phyloP scores from a whole-genome alignment of 92 coral and sea anemone genomes.

The Micromussa lordhowensis region DNA sequence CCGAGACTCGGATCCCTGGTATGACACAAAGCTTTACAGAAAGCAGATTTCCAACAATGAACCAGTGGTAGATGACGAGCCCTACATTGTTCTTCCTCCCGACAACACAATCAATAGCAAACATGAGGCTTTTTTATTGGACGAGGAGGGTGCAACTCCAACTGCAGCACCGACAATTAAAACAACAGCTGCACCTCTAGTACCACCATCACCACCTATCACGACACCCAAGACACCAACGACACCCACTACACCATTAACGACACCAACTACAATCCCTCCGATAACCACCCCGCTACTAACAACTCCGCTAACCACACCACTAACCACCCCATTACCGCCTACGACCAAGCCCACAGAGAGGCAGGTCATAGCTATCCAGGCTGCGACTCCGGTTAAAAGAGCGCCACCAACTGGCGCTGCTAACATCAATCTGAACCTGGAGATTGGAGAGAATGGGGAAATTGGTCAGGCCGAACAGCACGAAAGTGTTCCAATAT shows the following conservation, averaged over 20 bases:
- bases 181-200: constrained; percentile 1
- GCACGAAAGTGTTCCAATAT: constrained; percentile 23
- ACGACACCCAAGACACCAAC: constrained; percentile 22
- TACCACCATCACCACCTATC: constrained; percentile 19
- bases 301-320: constrained; percentile 4
- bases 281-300: constrained; percentile 28
- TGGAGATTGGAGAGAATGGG: constrained; percentile 28
- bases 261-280: neutral
- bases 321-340: constrained; percentile 17
- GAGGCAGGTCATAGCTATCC: constrained; percentile 26
- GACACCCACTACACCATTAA: constrained; percentile 18
- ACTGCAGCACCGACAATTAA: constrained; percentile 1
- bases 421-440: constrained; percentile 45
- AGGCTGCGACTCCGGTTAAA: constrained; percentile 28
- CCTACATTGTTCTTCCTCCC: constrained; percentile 68
- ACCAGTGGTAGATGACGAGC: constrained; percentile 48
- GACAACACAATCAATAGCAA: constrained; percentile 53
- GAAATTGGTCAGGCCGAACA: constrained; percentile 26
- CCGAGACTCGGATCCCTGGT: neutral
- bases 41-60: constrained; percentile 48
- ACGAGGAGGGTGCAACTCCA: constrained; percentile 21
- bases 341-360: constrained; percentile 33
- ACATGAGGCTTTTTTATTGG: constrained; percentile 40
- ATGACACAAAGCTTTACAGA: constrained; percentile 29
- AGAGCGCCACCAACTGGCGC: constrained; percentile 15